Evolutionary conservation across 2,797 vertebrate species (phyloP).

Genomic region (Oophaga sylvatica): DNA sequence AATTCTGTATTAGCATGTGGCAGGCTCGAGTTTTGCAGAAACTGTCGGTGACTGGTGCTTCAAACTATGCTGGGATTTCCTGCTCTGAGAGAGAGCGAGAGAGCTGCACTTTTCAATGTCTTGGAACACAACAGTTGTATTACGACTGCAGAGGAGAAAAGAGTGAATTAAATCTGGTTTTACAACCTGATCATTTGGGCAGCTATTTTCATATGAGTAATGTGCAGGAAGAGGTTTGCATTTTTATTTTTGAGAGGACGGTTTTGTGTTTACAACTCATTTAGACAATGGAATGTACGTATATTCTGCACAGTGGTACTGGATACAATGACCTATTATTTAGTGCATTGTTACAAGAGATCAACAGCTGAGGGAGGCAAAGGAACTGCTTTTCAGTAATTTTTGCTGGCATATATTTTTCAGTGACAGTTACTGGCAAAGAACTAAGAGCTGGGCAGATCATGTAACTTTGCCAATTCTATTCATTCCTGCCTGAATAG

Average conservation of each 20-base stretch:
- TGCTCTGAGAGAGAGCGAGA: background rate
- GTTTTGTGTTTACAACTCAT: slow-evolving; percentile 19
- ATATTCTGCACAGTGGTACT: slow-evolving; percentile 6
- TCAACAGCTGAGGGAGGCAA: slow-evolving; percentile 4
- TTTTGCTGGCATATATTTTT: slow-evolving; percentile 37
- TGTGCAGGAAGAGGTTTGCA: background rate
- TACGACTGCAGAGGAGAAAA: background rate
- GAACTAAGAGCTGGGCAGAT: slow-evolving; percentile 1
- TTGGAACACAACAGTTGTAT: background rate
- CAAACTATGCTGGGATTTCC: background rate
- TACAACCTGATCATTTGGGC: background rate
- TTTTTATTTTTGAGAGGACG: background rate
- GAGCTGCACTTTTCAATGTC: background rate
- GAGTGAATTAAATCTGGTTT: background rate
- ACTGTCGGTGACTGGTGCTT: background rate
- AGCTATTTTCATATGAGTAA: background rate
- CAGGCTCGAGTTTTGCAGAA: background rate
- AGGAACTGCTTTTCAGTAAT: slow-evolving; percentile 23
- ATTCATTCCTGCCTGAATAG: slow-evolving; percentile 42
- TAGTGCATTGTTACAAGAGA: slow-evolving; percentile 15
- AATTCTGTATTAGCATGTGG: background rate
- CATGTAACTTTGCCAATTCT: slow-evolving; percentile 21
- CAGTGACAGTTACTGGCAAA: slow-evolving; percentile 39
- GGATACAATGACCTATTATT: slow-evolving; percentile 28
- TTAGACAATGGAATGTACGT: slow-evolving; percentile 8